These are phyloP conservation scores for Alviniconcha marisindica DNA, from an alignment of 1,140 invertebrate genomes.

Conservation along the genomic window DNA sequence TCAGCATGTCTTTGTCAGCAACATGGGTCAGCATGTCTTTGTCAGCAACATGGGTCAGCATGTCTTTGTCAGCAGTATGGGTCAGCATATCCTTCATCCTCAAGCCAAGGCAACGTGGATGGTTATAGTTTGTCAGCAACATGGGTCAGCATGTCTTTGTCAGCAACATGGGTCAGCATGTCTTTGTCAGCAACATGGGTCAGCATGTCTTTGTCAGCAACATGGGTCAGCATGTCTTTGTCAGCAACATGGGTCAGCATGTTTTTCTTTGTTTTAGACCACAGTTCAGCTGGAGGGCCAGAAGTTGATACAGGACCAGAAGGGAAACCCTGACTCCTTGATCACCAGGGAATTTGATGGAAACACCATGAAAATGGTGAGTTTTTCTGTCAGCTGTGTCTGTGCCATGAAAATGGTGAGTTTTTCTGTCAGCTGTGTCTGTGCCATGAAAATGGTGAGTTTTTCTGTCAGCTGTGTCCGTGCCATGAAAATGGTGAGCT, in stretches of 20 bases:
- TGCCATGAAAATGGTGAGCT: not conserved
- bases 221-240: no score
- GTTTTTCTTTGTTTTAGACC: conserved; percentile 49
- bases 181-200: no score
- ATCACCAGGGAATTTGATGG: conserved; percentile 57
- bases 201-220: no score
- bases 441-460: not conserved
- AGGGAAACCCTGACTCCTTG: conserved; percentile 50
- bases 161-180: no score
- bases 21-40: no score
- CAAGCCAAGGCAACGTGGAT: not conserved
- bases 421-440: not conserved
- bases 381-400: not conserved
- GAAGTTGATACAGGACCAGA: conserved; percentile 57
- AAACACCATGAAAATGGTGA: conserved; percentile 58
- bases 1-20: no score
- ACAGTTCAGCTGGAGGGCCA: conserved; percentile 51
- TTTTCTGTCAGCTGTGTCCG: not conserved
- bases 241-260: not conserved
- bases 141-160: no score
- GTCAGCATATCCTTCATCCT: no score
- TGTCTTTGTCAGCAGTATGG: no score
- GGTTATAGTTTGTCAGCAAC: no score
- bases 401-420: not conserved
- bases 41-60: no score